Conservation (phyloP, 2,113 vertebrate species). For the Theristicus caerulescens region DNA sequence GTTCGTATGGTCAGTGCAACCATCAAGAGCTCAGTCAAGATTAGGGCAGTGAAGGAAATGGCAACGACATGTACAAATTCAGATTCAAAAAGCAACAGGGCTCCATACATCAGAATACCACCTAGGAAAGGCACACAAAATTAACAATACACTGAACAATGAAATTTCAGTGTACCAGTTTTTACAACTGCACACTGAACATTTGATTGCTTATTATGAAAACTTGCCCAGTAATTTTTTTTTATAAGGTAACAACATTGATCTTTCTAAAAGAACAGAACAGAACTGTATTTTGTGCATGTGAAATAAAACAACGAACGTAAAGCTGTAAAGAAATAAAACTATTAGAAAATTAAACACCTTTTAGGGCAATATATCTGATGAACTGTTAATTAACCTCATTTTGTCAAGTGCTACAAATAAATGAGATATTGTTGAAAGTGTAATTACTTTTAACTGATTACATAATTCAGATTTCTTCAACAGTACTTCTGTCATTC, state of each 20-base stretch:
- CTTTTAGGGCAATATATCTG: background rate
- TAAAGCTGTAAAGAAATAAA: background rate
- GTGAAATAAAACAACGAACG: background rate
- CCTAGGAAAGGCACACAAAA: constrained; percentile 72
- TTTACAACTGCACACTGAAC: background rate
- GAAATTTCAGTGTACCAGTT: background rate
- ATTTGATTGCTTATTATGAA: background rate
- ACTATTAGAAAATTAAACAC: background rate
- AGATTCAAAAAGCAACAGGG: constrained; percentile 92
- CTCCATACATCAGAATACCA: constrained; percentile 95
- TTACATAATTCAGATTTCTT: constrained; percentile 50
- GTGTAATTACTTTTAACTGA: constrained; percentile 63
- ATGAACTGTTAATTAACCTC: background rate
- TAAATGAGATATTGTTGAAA: constrained; percentile 38
- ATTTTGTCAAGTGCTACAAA: constrained; percentile 18
- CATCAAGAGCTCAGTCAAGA: constrained; percentile 97
- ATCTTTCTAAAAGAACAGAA: background rate
- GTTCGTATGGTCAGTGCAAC: constrained; percentile 94
- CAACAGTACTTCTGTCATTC: constrained; percentile 15
- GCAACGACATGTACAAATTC: constrained; percentile 97
- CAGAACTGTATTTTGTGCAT: background rate
- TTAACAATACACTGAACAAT: background rate
- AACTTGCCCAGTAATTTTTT: background rate
- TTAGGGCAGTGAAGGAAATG: constrained; percentile 96
- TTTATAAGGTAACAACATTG: background rate